Base-by-base conservation (phyloP, 2,888 invertebrate genomes). In the Eristalis tenax region DNA sequence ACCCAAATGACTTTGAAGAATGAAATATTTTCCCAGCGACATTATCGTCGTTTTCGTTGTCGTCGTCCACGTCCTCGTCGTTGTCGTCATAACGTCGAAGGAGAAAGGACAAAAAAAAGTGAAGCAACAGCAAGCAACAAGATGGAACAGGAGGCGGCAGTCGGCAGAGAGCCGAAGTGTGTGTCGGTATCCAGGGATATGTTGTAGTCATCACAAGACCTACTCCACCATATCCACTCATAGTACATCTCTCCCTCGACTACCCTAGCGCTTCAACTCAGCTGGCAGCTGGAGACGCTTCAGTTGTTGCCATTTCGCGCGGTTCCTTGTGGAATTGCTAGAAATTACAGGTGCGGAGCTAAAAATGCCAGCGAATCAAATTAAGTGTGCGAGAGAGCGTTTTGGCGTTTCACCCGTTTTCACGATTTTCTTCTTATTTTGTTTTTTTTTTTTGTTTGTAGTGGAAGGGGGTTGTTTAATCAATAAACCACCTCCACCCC, bases 351-450 rank as follows among this genome's bases (percentile, higher is more conserved):
- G 76, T 80, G 79, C 83, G 68, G 79, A 83, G 59, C 71, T 38
- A 80, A 50, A 73, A 83, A 80, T 83, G 35, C 79, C 83, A 80
- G 26, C 22, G 40, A 87, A 87, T 87, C 75, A 80, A 87, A 83
- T 87, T 87, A 87, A 87, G 73, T 87, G 87, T 83, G 83, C 83
- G 83, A 50, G 50, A 22, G 50, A 80, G 79, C 75, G 43, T 87
- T 87, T 85, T 85, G 69, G 71, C 68, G 63, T 74, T 70, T 38
- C 32, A 64, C n/a, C 64, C 32, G 28, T 32, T 32, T 35, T 50
- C 63, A 43, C 76, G 32, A 23, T 75, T 18, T 26, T 26, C 26
- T 26, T 26, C 26, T 2, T n/a, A 32, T 38, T 15, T 38, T 18
- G 32, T 59, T 35, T 43, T 6, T 1, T 26, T 4, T 50, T 68